Evolutionary conservation across 1,140 invertebrate genomes (phyloP), one percentile per base, ranked within the genome.

Genomic region (Theocolax elegans): DNA sequence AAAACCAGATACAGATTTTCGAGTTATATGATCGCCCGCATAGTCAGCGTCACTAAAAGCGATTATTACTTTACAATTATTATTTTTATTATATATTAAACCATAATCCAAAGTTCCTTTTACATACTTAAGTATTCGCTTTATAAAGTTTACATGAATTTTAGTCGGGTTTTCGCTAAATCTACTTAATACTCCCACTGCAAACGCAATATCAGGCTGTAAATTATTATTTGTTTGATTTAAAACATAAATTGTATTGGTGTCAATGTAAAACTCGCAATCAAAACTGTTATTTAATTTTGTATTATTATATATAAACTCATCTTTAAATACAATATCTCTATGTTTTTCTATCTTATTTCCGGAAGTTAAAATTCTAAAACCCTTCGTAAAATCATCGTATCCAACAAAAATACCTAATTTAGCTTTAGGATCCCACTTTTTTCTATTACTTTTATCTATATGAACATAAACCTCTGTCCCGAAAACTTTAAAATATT

Each of bases 191-290:
- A 31, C 70, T 54, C 74, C 79, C 27, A 80, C 79, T 3, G 80
- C 75, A 76, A 76, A 84, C 1, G 74, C 44, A n/a, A 86, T 81
- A 54, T 85, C 82, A n/a, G n/a, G n/a, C n/a, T n/a, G n/a, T n/a
- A n/a, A n/a, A n/a, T n/a, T n/a, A n/a, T n/a, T n/a, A n/a, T n/a
- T n/a, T n/a, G n/a, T n/a, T n/a, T n/a, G n/a, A n/a, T n/a, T n/a
- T n/a, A n/a, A n/a, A n/a, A n/a, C n/a, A n/a, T n/a, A n/a, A n/a
- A n/a, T n/a, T n/a, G n/a, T n/a, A n/a, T n/a, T n/a, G n/a, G n/a
- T n/a, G n/a, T n/a, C n/a, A n/a, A n/a, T n/a, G n/a, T n/a, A n/a
- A n/a, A n/a, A n/a, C n/a, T n/a, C n/a, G n/a, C n/a, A n/a, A n/a
- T n/a, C n/a, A n/a, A n/a, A n/a, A n/a, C n/a, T n/a, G n/a, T n/a